A percentile compares a stretch with the other conserved stretches of the same genome.
phyloP scores from a whole-genome alignment of 2,888 invertebrate genomes.

The Lycaena phlaeas region DNA sequence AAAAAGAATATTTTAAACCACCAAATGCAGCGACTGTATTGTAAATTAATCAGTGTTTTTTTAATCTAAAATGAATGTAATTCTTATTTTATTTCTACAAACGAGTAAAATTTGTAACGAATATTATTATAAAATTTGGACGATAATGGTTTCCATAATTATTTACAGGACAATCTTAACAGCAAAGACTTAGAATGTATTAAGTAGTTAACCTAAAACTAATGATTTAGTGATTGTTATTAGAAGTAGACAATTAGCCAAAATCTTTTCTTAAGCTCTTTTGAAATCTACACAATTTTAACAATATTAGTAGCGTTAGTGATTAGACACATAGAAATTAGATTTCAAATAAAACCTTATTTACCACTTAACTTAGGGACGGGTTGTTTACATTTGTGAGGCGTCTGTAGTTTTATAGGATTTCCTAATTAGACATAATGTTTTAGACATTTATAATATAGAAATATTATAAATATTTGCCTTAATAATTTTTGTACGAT shows the following conservation, averaged over 20 bases:
- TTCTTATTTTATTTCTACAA: too few relatives aligned
- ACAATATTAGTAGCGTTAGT: conserved; percentile 3
- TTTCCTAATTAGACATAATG: not conserved
- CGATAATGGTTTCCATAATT: too few relatives aligned
- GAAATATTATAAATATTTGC: conserved; percentile 6
- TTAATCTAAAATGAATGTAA: too few relatives aligned
- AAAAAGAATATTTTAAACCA: not conserved
- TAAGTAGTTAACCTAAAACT: too few relatives aligned
- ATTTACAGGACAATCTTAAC: too few relatives aligned
- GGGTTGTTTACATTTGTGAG: too few relatives aligned
- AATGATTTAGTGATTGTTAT: conserved; percentile 6
- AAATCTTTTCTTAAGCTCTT: conserved; percentile 2
- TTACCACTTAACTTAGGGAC: conserved; percentile 1
- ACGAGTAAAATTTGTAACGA: too few relatives aligned
- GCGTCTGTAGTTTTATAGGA: not conserved
- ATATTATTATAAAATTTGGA: too few relatives aligned
- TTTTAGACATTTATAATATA: not conserved
- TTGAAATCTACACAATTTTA: conserved; percentile 4
- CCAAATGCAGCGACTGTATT: too few relatives aligned
- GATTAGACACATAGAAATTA: not conserved
- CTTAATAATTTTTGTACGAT: conserved; percentile 11
- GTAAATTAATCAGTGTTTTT: too few relatives aligned
- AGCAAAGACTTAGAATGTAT: too few relatives aligned
- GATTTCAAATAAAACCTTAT: not conserved
- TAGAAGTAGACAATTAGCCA: not conserved